These are phyloP conservation scores for Eurytoma adleriae DNA, from an alignment of 2,888 invertebrate genomes.

Conservation along the genomic window DNA sequence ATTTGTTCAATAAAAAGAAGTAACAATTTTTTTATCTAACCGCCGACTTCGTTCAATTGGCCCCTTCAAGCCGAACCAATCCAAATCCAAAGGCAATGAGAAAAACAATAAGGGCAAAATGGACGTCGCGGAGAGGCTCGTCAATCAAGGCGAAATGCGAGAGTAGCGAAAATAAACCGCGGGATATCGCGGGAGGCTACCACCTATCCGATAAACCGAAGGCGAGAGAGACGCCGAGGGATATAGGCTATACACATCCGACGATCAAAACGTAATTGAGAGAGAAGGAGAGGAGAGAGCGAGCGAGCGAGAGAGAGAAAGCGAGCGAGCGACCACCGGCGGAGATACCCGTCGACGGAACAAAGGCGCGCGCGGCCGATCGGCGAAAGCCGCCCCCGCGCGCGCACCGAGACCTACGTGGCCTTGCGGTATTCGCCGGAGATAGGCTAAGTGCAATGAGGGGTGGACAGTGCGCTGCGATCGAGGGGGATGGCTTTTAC, in stretches of 20 bases:
- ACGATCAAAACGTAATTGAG: constrained; percentile 31
- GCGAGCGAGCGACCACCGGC: not conserved
- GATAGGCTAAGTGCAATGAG: too few species aligned
- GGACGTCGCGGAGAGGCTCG: too few species aligned
- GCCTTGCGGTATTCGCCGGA: not conserved
- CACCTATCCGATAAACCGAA: constrained; percentile 18
- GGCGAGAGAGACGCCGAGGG: not conserved
- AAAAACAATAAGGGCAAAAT: too few species aligned
- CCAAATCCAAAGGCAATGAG: too few species aligned
- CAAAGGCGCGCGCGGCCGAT: too few species aligned
- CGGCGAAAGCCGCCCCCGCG: too few species aligned
- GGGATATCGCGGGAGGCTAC: not conserved
- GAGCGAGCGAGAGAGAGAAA: not conserved
- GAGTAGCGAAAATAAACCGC: not conserved
- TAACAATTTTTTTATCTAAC: not conserved
- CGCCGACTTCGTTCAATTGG: too few species aligned
- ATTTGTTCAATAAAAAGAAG: constrained; percentile 21
- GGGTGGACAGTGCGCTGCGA: not conserved
- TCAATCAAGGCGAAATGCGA: not conserved
- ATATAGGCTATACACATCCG: not conserved
- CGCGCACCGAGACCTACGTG: not conserved
- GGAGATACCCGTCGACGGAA: too few species aligned
- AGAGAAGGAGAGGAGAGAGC: not conserved
- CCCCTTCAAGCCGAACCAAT: too few species aligned
- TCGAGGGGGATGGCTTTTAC: not conserved